Base-by-base conservation (phyloP, 2,888 invertebrate species). In the Polyploca ridens region DNA sequence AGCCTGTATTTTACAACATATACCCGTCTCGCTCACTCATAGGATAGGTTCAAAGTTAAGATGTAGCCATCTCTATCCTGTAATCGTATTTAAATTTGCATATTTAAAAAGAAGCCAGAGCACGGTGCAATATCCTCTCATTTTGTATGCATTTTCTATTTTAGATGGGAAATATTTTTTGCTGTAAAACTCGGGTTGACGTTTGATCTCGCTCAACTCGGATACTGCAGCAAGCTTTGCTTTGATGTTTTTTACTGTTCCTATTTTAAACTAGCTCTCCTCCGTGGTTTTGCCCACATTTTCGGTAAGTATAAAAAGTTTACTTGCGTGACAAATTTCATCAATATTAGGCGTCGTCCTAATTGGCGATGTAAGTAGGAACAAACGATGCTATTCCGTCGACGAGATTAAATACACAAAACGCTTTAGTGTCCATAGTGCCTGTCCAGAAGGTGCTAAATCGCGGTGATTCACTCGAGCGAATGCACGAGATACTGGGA, bases 1-100 rank as follows among this genome's bases (percentile, higher is more conserved):
- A 71, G 66, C 65, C 66, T 58, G 27, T 69, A 64, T 54, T 54
- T 61, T n/a, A 59, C 63, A 66, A 58, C 61, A 59, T 70, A 27
- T n/a, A 61, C 58, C 71, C 54, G 59, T 84, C 81, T 68, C 73
- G 66, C 65, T 83, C 64, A 68, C 64, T 66, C 68, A 58, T 33
- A 46, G 62, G 16, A 3, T 8, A 14, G 62, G 49, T 64, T 58
- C 10, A 27, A 63, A 63, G 69, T 67, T 68, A 66, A 70, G 62
- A 69, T 71, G 62, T 64, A 46, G 59, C 77, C 66, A 33, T 83
- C 84, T 72, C 81, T 65, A 69, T 86, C 77, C 68, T 73, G 78
- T 85, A 85, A 88, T 87, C 84, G 81, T 75, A 86, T 89, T 86
- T 82, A 84, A 85, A 88, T 88, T 86, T 88, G 84, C 88, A 88